A percentile compares a stretch with the other conserved stretches of the same genome.
Evolutionary conservation across 92 coral and sea anemone genomes (phyloP).

Genomic region (Zoanthus sansibaricus): DNA sequence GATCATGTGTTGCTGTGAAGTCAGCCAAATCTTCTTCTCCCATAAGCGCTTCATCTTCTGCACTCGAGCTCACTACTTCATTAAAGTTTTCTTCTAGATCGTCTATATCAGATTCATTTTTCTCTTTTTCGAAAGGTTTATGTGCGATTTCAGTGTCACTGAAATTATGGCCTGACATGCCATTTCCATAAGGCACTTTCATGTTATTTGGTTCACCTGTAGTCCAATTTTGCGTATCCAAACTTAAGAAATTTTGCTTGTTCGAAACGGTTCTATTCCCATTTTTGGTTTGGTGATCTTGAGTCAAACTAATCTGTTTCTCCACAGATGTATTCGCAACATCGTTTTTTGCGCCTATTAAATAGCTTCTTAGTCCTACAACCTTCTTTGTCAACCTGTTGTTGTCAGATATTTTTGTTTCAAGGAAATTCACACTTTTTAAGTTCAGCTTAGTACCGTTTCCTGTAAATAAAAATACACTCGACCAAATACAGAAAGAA

Average conservation of each 20-base stretch:
- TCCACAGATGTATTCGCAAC: not conserved
- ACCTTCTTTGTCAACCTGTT: not conserved
- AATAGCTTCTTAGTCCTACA: not conserved
- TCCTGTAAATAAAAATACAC: not conserved
- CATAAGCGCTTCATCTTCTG: constrained; percentile 40
- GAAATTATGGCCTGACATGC: not conserved
- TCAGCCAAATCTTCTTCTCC: constrained; percentile 29
- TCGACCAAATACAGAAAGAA: not conserved
- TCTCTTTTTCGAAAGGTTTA: not conserved
- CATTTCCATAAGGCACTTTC: not conserved
- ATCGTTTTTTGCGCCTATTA: not conserved
- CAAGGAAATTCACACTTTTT: not conserved
- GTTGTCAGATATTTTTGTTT: not conserved
- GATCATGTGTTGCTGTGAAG: not conserved
- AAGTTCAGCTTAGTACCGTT: not conserved
- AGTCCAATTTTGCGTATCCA: not conserved
- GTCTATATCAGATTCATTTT: not conserved
- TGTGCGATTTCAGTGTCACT: not conserved
- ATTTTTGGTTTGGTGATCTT: not conserved
- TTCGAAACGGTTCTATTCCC: not conserved
- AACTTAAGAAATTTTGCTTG: not conserved
- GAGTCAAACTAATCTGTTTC: not conserved
- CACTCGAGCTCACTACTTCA: not conserved
- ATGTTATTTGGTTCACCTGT: not conserved
- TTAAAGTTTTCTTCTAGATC: constrained; percentile 7